These are phyloP conservation scores for Brachionus sp. DNA, from an alignment of 1,140 invertebrate genomes.

Conservation along the genomic window DNA sequence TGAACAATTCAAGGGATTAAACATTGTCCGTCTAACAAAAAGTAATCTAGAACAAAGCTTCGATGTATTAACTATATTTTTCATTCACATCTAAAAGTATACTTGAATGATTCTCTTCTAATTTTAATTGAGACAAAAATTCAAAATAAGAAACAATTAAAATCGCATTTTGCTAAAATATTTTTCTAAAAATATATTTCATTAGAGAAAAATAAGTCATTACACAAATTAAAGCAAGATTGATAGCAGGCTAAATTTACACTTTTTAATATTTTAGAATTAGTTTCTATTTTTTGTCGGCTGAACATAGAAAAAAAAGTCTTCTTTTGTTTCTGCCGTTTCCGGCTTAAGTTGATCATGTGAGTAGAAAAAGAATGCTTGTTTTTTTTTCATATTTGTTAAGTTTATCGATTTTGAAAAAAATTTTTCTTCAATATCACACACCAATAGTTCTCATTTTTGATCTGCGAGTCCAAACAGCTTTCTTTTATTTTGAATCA, in stretches of 20 bases:
- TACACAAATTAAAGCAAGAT: too few relatives aligned
- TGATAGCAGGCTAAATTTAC: too few relatives aligned
- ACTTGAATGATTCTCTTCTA: background rate
- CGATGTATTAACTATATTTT: background rate
- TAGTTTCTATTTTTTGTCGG: background rate
- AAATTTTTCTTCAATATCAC: background rate
- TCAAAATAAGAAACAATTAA: background rate
- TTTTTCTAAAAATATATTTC: background rate
- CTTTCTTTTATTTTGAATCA: background rate
- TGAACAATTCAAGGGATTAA: background rate
- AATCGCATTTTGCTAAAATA: background rate
- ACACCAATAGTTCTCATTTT: background rate
- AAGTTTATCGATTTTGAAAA: background rate
- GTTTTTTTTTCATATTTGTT: background rate
- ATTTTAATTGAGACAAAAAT: background rate
- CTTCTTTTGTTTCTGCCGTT: background rate
- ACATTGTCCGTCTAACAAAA: background rate
- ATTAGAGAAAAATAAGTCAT: background rate
- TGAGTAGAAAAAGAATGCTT: background rate
- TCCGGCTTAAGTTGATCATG: too few relatives aligned
- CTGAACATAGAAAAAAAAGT: background rate
- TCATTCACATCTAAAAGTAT: background rate
- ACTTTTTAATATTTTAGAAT: background rate
- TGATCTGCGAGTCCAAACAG: background rate
- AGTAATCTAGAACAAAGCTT: background rate